Percentiles rank a stretch among this genome's conserved stretches.
Evolutionary conservation across 2,888 invertebrate species (phyloP).

Genomic region (Hypomecis atomaria): DNA sequence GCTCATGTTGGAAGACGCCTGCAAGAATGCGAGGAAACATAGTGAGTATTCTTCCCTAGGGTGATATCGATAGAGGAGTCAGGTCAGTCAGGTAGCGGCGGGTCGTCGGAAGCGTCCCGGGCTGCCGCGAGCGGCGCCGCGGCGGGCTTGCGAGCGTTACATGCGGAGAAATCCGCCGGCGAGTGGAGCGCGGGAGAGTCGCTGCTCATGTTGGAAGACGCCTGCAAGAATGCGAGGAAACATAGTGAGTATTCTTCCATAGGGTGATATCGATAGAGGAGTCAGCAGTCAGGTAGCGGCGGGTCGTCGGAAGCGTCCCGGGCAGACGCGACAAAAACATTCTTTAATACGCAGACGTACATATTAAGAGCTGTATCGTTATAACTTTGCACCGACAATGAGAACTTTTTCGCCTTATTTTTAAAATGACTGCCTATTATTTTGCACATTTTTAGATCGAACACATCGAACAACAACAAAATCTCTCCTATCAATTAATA

Average conservation of each 20-base stretch:
- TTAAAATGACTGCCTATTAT: too few species aligned
- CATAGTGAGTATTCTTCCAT: slow-evolving; percentile 62
- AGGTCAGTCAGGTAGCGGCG: slow-evolving; percentile 52
- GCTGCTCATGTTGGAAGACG: slow-evolving; percentile 79
- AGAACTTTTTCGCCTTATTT: too few species aligned
- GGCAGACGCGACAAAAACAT: background rate
- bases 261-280: slow-evolving; percentile 57
- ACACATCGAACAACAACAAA: too few species aligned
- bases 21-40: slow-evolving; percentile 79
- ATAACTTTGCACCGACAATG: too few species aligned
- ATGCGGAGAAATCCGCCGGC: slow-evolving; percentile 78
- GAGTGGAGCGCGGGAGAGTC: slow-evolving; percentile 81
- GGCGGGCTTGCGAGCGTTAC: slow-evolving; percentile 56
- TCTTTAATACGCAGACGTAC: too few species aligned
- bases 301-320: slow-evolving; percentile 53
- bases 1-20: slow-evolving; percentile 79
- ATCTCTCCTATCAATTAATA: too few species aligned
- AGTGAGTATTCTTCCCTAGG: slow-evolving; percentile 54
- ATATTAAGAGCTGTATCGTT: too few species aligned
- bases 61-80: slow-evolving; percentile 62
- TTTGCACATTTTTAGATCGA: too few species aligned
- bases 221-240: slow-evolving; percentile 78
- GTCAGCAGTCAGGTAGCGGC: slow-evolving; percentile 58
- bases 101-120: slow-evolving; percentile 52
- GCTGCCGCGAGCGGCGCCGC: slow-evolving; percentile 38